Base-by-base conservation (phyloP, 2,888 invertebrate genomes). In the Caenorhabditis sulstoni region DNA sequence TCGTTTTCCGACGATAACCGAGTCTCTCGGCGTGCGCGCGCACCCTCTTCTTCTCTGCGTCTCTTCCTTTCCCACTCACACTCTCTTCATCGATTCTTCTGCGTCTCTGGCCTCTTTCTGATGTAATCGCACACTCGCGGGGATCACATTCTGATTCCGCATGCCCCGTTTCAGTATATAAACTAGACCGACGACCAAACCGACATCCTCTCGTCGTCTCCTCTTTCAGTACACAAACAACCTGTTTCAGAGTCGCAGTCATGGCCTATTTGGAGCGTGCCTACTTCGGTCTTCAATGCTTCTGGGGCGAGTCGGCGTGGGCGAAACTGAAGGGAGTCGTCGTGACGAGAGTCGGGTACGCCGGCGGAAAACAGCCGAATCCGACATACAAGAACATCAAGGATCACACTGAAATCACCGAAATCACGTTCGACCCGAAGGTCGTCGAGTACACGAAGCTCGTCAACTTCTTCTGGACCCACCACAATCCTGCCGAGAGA, bases 331-430 rank as follows among this genome's bases (percentile, higher is more conserved):
- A 70, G 55, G 85, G 85, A 65, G 94, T 97, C 20, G 91, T 96
- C 61, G 93, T 95, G 73, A 97, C 97, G n/a, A 93, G 95, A 81
- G 97, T 97, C 37, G 97, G 97, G 16, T 97, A 95, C 91, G 93
- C 95, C 1, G 97, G 96, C 14, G 97, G 97, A 52, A 93, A 93
- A 58, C 93, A 93, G 58, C 92, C 93, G 81, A 93, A 93, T 90
- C 97, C 97, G 80, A 94, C 94, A 50, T 97, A 97, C 91, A 94
- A 93, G 90, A 94, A 93, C 91, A 89, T 89, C 73, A 86, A 86
- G 16, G 89, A 89, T 58, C 87, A 89, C 62, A 90, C 89, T 7
- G 97, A 97, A 92, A 95, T 96, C 20, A 94, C 96, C 71, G 95
- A 96, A 91, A 93, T 98, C 81, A 95, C 96, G 90, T 97, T 93